Percentiles rank a stretch among this genome's conserved stretches.
Conservation (phyloP, 1,140 invertebrate genomes). For the Drosophila tani region DNA sequence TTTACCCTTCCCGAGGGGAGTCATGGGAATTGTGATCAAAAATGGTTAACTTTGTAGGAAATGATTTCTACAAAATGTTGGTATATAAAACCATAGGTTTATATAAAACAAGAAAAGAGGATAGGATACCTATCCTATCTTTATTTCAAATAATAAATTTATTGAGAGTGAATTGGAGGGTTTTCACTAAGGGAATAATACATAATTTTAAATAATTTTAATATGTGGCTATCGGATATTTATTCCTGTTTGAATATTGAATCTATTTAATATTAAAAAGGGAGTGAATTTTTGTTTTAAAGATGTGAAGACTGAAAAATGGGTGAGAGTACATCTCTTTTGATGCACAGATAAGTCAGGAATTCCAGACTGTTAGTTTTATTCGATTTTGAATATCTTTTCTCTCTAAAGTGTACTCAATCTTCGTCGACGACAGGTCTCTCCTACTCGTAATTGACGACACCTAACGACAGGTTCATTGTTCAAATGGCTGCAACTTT, state of each 20-base stretch:
- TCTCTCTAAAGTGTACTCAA: constrained; percentile 7
- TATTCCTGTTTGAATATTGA: too few species aligned
- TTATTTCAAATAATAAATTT: neutral
- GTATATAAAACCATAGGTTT: neutral
- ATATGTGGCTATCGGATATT: too few species aligned
- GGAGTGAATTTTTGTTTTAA: too few species aligned
- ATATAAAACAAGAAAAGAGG: too few species aligned
- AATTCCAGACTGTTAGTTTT: too few species aligned
- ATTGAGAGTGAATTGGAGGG: neutral
- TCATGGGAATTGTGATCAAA: neutral
- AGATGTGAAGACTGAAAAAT: too few species aligned
- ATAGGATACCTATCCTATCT: too few species aligned
- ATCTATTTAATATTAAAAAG: too few species aligned
- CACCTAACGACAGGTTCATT: constrained; percentile 70
- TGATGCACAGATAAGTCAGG: too few species aligned
- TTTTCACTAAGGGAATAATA: too few species aligned
- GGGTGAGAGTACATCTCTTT: neutral
- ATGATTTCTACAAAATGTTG: neutral
- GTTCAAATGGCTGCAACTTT: constrained; percentile 74
- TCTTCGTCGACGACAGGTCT: neutral
- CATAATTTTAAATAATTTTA: too few species aligned
- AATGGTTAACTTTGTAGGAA: neutral
- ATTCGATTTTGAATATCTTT: neutral
- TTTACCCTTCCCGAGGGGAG: constrained; percentile 9
- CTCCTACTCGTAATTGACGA: constrained; percentile 53